phyloP scores from a whole-genome alignment of 2,797 vertebrate genomes.

The Thamnophis elegans region DNA sequence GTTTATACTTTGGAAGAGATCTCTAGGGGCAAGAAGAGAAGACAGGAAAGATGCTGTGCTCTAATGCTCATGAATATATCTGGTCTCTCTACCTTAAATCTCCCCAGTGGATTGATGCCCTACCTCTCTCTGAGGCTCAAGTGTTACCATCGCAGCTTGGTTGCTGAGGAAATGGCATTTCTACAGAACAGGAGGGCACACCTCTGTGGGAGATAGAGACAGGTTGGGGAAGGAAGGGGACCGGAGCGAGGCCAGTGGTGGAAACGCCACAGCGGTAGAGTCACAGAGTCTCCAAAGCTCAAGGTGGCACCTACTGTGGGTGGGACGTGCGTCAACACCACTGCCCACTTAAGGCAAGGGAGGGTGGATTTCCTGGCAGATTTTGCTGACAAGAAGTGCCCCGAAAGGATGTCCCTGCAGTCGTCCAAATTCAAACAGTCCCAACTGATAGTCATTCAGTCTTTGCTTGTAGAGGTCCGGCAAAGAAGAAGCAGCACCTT shows the following conservation, averaged over 20 bases:
- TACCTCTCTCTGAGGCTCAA: neutral
- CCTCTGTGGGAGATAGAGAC: neutral
- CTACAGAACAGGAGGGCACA: neutral
- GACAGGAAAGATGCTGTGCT: neutral
- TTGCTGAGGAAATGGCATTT: neutral
- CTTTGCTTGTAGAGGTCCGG: neutral
- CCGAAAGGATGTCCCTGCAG: neutral
- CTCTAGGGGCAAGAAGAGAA: constrained; percentile 17
- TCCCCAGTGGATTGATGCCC: neutral
- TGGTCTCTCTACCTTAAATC: neutral
- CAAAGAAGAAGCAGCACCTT: neutral
- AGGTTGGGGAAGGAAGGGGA: neutral
- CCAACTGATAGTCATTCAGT: neutral
- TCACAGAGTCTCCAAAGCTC: neutral
- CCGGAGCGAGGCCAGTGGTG: neutral
- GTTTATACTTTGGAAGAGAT: constrained; percentile 16
- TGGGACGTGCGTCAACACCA: neutral
- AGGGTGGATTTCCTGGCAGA: neutral
- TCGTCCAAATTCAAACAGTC: neutral
- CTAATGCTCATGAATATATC: constrained; percentile 13
- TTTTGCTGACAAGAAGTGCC: neutral
- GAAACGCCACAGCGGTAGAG: neutral
- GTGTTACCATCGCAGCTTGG: neutral
- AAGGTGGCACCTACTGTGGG: neutral
- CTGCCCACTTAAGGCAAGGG: neutral